A percentile compares a stretch with the other conserved stretches of the same genome.
phyloP scores from a whole-genome alignment of 2,797 vertebrate species.

The Myotis planiceps region DNA sequence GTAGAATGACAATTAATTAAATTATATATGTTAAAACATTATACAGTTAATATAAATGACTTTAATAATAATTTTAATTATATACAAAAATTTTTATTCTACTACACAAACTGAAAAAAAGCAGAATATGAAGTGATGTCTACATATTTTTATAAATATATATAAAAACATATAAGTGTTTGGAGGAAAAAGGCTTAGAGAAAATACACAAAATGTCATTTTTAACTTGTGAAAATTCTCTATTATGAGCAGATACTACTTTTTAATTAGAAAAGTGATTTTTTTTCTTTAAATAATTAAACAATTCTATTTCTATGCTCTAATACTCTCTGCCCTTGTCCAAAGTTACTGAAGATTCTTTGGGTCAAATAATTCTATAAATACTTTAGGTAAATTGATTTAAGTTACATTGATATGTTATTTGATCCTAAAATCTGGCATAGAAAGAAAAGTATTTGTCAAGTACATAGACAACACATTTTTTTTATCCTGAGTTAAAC shows the following conservation, averaged over 20 bases:
- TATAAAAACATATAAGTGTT: background rate
- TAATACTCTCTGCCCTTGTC: background rate
- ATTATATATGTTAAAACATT: constrained; percentile 38
- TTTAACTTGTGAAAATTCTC: constrained; percentile 47
- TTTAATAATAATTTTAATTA: constrained; percentile 44
- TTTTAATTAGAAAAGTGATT: constrained; percentile 5
- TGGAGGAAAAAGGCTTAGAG: background rate
- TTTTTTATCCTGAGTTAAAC: constrained; percentile 27
- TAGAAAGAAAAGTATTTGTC: constrained; percentile 35
- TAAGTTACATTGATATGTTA: background rate
- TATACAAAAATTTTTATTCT: background rate
- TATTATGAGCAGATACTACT: constrained; percentile 18
- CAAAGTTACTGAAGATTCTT: constrained; percentile 46
- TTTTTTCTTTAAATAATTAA: constrained; percentile 28
- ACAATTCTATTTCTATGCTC: background rate
- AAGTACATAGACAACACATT: background rate
- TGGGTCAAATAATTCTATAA: constrained; percentile 8
- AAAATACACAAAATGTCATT: constrained; percentile 33
- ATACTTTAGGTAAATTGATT: constrained; percentile 45
- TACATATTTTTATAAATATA: background rate
- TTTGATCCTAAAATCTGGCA: constrained; percentile 39
- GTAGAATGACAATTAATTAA: constrained; percentile 4
- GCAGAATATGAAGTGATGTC: background rate
- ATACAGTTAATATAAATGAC: background rate
- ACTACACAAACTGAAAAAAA: background rate